Percentiles rank a stretch among this genome's conserved stretches.
These are phyloP conservation scores for Macroglossus sobrinus DNA, from an alignment of 2,113 vertebrate species.

Conservation along the genomic window DNA sequence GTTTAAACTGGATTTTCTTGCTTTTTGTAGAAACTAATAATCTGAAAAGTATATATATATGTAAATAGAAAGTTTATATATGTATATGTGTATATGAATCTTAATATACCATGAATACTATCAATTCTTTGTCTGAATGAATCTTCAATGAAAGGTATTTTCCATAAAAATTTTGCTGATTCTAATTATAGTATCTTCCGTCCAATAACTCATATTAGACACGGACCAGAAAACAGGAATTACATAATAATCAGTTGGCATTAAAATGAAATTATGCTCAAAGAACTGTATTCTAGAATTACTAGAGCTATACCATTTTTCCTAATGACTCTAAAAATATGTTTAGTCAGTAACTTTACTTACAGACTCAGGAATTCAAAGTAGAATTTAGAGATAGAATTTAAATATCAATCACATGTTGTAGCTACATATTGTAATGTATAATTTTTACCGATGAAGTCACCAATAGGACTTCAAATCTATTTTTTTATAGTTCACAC, in stretches of 20 bases:
- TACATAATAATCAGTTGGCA: background rate
- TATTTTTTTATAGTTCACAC: background rate
- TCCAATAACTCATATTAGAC: background rate
- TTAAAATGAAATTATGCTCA: constrained; percentile 22
- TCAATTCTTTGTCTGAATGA: background rate
- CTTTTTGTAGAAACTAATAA: background rate
- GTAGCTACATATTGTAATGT: background rate
- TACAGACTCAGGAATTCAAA: background rate
- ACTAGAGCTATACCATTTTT: background rate
- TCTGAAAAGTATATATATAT: background rate
- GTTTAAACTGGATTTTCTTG: background rate
- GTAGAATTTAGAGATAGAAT: background rate
- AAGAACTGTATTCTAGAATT: constrained; percentile 35
- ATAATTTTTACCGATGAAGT: background rate
- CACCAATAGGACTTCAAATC: background rate
- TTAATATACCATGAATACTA: background rate
- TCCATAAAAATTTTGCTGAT: background rate
- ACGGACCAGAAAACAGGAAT: background rate
- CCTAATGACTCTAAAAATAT: background rate
- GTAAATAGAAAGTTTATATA: background rate
- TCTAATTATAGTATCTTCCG: background rate
- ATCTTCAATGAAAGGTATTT: constrained; percentile 14
- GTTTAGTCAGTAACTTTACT: background rate
- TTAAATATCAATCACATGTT: background rate
- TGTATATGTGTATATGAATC: background rate